Conservation (phyloP, 2,113 vertebrate genomes). For the Pelmatolapia mariae region DNA sequence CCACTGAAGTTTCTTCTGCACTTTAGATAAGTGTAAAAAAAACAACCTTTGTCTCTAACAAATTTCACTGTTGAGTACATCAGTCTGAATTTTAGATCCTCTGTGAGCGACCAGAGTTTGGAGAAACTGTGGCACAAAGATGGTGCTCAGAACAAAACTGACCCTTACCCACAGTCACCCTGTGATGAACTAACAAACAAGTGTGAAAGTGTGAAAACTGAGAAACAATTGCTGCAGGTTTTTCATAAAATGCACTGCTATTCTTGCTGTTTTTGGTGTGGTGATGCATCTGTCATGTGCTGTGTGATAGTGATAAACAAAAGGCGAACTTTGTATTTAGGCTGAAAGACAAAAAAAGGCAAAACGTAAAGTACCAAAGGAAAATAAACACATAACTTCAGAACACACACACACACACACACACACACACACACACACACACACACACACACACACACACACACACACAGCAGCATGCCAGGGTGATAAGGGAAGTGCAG, state of each 20-base stretch:
- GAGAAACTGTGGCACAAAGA: no score
- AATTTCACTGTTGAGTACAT: no score
- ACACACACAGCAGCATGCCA: background rate
- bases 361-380: background rate
- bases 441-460: background rate
- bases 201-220: background rate
- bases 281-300: background rate
- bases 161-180: background rate
- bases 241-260: background rate
- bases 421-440: no score
- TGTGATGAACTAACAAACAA: background rate
- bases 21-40: no score
- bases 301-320: background rate
- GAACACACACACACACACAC: no score
- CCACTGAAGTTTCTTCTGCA: no score
- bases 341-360: background rate
- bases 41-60: no score
- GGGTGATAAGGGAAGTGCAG: background rate
- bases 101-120: no score
- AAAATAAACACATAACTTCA: background rate
- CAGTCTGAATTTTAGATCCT: no score
- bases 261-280: background rate
- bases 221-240: background rate
- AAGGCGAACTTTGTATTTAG: accelerated
- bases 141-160: background rate